Evolutionary conservation across 2,888 invertebrate species (phyloP).

Genomic region (Leucania comma): DNA sequence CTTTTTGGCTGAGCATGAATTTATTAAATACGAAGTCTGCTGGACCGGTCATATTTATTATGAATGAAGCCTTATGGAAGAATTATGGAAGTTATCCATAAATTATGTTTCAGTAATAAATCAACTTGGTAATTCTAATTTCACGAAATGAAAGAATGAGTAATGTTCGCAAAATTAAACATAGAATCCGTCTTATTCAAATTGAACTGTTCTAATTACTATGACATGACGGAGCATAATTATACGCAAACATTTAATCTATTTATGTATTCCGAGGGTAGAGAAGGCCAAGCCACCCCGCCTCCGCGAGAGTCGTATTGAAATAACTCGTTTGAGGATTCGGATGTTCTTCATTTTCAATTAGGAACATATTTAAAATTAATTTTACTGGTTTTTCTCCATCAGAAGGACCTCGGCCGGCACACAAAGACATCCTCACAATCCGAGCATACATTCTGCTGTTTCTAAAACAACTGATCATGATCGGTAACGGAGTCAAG

Average conservation of each 20-base stretch:
- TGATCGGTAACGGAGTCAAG: constrained; percentile 99
- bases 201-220: constrained; percentile 41
- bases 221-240: constrained; percentile 50
- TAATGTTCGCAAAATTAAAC: constrained; percentile 27
- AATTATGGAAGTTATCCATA: constrained; percentile 16
- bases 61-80: constrained; percentile 14
- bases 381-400: constrained; percentile 46
- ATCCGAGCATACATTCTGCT: constrained; percentile 98
- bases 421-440: constrained; percentile 97
- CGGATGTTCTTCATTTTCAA: neutral
- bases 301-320: constrained; percentile 3
- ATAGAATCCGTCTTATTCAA: constrained; percentile 37
- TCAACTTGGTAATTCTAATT: constrained; percentile 5
- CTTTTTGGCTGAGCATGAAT: constrained; percentile 19
- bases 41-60: constrained; percentile 29
- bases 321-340: constrained; percentile 5
- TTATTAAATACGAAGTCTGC: constrained; percentile 12
- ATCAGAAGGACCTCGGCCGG: constrained; percentile 98
- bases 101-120: constrained; percentile 27
- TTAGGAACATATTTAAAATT: neutral
- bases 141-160: constrained; percentile 25
- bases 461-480: constrained; percentile 98
- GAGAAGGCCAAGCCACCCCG: constrained; percentile 15
- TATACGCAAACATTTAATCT: constrained; percentile 54
- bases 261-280: constrained; percentile 43